Percentiles rank a stretch among this genome's conserved stretches.
These are phyloP conservation scores for Chironomus striatipennis DNA, from an alignment of 1,140 invertebrate species.

Conservation along the genomic window DNA sequence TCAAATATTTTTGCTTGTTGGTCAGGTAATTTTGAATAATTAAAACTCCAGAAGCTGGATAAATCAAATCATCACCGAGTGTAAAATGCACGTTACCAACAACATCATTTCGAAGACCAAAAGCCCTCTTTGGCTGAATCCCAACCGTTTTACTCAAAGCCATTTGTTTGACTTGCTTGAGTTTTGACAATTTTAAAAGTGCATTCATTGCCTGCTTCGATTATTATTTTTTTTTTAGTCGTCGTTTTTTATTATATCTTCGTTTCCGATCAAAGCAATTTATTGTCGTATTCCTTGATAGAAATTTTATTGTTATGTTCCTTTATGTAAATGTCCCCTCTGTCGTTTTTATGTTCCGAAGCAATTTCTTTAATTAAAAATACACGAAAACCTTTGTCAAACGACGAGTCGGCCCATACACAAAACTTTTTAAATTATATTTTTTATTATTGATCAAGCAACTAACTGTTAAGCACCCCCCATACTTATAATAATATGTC, in stretches of 20 bases:
- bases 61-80: conserved; percentile 51
- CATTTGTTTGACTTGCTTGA: background rate
- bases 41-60: conserved; percentile 52
- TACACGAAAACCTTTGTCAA: conserved; percentile 12
- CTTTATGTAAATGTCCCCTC: background rate
- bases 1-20: conserved; percentile 44
- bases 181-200: background rate
- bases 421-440: no score
- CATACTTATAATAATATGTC: no score
- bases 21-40: conserved; percentile 48
- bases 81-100: conserved; percentile 51
- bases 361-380: conserved; percentile 10
- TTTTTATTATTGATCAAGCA: conserved; percentile 5
- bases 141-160: conserved; percentile 27
- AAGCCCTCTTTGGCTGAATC: conserved; percentile 47
- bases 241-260: background rate
- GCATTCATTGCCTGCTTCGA: background rate
- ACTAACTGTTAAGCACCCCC: background rate
- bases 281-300: background rate
- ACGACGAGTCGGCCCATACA: background rate
- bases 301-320: background rate
- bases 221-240: background rate
- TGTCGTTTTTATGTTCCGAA: background rate
- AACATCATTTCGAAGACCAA: conserved; percentile 50
- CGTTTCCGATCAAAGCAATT: background rate